Percentiles rank a stretch among this genome's conserved stretches.
Conservation (phyloP, 2,888 invertebrate species). For the Beris chalybata region DNA sequence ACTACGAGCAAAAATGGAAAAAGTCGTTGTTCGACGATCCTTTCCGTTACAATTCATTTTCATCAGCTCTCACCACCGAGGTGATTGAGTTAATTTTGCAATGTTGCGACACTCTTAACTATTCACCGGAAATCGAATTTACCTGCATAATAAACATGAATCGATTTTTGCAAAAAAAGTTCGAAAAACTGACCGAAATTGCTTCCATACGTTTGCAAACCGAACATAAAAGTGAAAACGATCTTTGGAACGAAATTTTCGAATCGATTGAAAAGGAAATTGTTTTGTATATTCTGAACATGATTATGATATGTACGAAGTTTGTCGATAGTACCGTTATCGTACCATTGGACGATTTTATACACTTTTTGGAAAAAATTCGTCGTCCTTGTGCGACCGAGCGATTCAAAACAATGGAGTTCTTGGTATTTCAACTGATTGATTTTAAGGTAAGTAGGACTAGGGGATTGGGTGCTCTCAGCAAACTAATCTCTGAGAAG, state of each 20-base stretch:
- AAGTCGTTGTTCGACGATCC: neutral
- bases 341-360: neutral
- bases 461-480: no score
- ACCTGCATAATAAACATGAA: conserved; percentile 2
- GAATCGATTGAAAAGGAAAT: neutral
- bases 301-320: conserved; percentile 2
- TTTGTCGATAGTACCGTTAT: neutral
- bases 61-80: neutral
- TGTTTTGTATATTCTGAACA: neutral
- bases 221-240: neutral
- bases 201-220: no score
- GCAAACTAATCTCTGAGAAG: no score
- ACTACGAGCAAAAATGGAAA: neutral
- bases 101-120: neutral
- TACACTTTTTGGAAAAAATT: neutral
- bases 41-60: conserved; percentile 4
- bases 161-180: neutral
- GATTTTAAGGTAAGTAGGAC: neutral
- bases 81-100: neutral
- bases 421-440: conserved; percentile 3
- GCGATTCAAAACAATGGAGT: conserved; percentile 8
- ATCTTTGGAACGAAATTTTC: neutral
- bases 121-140: conserved; percentile 9
- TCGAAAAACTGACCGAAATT: neutral
- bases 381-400: neutral